Percentiles rank a stretch among this genome's conserved stretches.
phyloP scores from a whole-genome alignment of 2,888 invertebrate genomes.

The Caenorhabditis macrosperma region DNA sequence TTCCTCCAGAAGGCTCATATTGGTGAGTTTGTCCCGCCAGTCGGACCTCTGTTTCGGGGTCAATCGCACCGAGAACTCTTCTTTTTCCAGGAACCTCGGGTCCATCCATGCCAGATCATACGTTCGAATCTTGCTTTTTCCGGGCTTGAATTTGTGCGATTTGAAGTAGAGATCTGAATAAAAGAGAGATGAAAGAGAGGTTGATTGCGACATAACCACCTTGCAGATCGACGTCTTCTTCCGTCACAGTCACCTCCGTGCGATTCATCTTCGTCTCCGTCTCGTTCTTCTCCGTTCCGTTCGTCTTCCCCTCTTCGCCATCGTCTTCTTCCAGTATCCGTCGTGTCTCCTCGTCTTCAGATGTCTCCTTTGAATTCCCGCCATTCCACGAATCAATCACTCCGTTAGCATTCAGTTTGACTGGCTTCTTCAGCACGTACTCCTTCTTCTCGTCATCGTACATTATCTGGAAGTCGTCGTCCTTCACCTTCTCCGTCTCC shows the following conservation, averaged over 20 bases:
- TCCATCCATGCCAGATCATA: slow-evolving; percentile 52
- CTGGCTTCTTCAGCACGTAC: slow-evolving; percentile 38
- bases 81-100: slow-evolving; percentile 54
- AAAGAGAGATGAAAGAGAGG: not conserved
- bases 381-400: slow-evolving; percentile 50
- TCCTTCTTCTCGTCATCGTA: slow-evolving; percentile 47
- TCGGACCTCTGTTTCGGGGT: slow-evolving; percentile 19
- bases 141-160: slow-evolving; percentile 16
- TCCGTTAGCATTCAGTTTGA: slow-evolving; percentile 41
- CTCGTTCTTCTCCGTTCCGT: not conserved
- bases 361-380: slow-evolving; percentile 47
- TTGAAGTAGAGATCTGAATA: slow-evolving; percentile 27
- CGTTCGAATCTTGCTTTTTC: slow-evolving; percentile 42
- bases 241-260: slow-evolving; percentile 26
- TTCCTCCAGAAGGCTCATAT: slow-evolving; percentile 50
- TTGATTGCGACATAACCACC: not conserved
- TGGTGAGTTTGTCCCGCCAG: slow-evolving; percentile 50
- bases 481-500: slow-evolving; percentile 3
- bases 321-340: slow-evolving; percentile 39
- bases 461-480: slow-evolving; percentile 51
- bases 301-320: no score
- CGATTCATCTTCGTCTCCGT: not conserved
- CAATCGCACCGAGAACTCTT: slow-evolving; percentile 45
- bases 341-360: slow-evolving; percentile 17
- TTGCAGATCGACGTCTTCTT: slow-evolving; percentile 19